Conservation (phyloP, 2,888 invertebrate species). For the Chromoteleia sp. region DNA sequence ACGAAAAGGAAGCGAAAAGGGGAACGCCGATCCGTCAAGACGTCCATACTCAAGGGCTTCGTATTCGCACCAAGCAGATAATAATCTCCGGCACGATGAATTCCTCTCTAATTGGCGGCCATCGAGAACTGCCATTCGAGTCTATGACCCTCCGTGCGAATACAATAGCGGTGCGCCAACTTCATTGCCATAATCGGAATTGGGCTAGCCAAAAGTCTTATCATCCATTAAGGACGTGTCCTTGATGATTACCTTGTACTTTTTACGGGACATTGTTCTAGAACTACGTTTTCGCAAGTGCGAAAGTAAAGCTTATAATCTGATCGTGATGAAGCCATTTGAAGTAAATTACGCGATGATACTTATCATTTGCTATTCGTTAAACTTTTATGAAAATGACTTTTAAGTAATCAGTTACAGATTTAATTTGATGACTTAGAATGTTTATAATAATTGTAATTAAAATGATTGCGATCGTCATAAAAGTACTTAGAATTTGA, state of each 20-base stretch:
- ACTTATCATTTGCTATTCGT: no score
- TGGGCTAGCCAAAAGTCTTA: slow-evolving; percentile 52
- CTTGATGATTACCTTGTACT: slow-evolving; percentile 16
- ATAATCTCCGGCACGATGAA: slow-evolving; percentile 70
- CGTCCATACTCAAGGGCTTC: slow-evolving; percentile 68
- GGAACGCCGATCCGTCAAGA: slow-evolving; percentile 73
- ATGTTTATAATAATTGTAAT: no score
- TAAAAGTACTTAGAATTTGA: no score
- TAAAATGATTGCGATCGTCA: no score
- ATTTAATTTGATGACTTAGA: no score
- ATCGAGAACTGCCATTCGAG: slow-evolving; percentile 65
- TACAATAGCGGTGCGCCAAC: slow-evolving; percentile 56
- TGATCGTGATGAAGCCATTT: neutral
- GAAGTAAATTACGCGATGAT: no score
- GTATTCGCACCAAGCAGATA: slow-evolving; percentile 71
- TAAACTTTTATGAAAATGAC: no score
- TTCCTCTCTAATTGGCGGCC: slow-evolving; percentile 73
- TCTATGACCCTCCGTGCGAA: slow-evolving; percentile 65
- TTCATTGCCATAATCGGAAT: slow-evolving; percentile 48
- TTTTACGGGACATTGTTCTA: slow-evolving; percentile 18
- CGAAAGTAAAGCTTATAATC: neutral
- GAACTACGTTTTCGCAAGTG: neutral
- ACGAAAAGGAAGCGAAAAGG: slow-evolving; percentile 66
- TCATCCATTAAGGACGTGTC: slow-evolving; percentile 33
- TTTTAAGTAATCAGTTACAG: no score